Evolutionary conservation across 2,113 vertebrate genomes (phyloP).

Genomic region (Indicator maculatus): DNA sequence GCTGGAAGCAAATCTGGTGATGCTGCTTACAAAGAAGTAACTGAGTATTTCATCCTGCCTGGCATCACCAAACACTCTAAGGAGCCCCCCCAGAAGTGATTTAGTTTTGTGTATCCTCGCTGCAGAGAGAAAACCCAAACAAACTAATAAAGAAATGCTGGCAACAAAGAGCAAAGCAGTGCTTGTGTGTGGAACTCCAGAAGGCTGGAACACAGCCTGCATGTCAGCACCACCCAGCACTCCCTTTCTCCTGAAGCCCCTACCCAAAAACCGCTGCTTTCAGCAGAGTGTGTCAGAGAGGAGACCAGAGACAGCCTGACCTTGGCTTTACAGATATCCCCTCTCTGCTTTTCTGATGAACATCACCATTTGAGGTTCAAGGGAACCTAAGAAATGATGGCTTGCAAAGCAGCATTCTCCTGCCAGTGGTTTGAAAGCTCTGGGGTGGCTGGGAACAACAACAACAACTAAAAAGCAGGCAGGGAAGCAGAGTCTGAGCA

Average conservation of each 20-base stretch:
- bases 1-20: neutral
- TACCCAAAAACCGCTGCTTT: neutral
- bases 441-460: neutral
- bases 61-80: neutral
- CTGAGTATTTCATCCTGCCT: neutral
- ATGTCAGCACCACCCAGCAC: neutral
- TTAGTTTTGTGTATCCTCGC: neutral
- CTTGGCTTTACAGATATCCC: neutral
- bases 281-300: neutral
- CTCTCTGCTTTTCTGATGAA: neutral
- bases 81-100: neutral
- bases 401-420: neutral
- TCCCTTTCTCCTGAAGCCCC: neutral
- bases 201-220: neutral
- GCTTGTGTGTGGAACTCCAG: neutral
- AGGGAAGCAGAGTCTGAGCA: neutral
- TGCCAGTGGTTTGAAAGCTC: neutral
- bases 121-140: no score
- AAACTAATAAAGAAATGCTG: no score
- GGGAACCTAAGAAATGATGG: neutral
- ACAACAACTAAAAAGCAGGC: neutral
- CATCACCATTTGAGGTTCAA: neutral
- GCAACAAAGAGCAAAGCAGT: neutral
- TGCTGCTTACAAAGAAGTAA: neutral
- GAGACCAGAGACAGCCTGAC: neutral